Base-by-base conservation (phyloP, 2,888 invertebrate species). In the Entomobrya multifasciata region DNA sequence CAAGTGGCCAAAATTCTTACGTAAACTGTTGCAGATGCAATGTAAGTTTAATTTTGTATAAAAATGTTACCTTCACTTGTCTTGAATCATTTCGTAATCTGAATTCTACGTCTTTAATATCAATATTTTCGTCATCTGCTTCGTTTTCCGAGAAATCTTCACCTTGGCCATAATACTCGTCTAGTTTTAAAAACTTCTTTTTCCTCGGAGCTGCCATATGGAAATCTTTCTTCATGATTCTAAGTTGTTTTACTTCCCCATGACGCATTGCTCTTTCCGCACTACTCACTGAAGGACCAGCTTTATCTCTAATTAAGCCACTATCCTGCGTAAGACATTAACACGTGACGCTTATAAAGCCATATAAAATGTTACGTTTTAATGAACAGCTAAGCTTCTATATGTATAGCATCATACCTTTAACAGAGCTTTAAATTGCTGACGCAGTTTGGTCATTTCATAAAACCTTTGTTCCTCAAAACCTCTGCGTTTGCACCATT, bases 381-480 rank as follows among this genome's bases (percentile, higher is more conserved):
- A n/a, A n/a, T n/a, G n/a, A n/a, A n/a, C n/a, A n/a, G n/a, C n/a
- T n/a, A n/a, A n/a, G n/a, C n/a, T n/a, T n/a, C n/a, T n/a, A n/a
- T n/a, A n/a, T n/a, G 52, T 52, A 17, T 13, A 20, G 13, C 22
- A 15, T 1, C 60, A 67, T 88, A 95, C 96, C 93, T 95, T 95
- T 15, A 98, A 93, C 86, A 98, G 94, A 81, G 96, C 95, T 92
- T 96, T 95, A 91, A 98, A 96, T 93, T 99, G 99, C 27, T 95
- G 94, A 47, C 98, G 94, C 6, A 99, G 93, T 93, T 99, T 99
- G 0, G 97, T 97, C 92, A 98, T 96, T 93, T 99, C 99, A 92
- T 99, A 99, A 92, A 99, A 96, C 25, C 99, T 93, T 92, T 99
- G 99, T 92, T 99, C 99, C 93, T 99, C 99, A 8, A 99, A 94